Evolutionary conservation across 2,797 vertebrate species (phyloP), one percentile per base, ranked within the genome.

Genomic region (Ptychadena robeensis): DNA sequence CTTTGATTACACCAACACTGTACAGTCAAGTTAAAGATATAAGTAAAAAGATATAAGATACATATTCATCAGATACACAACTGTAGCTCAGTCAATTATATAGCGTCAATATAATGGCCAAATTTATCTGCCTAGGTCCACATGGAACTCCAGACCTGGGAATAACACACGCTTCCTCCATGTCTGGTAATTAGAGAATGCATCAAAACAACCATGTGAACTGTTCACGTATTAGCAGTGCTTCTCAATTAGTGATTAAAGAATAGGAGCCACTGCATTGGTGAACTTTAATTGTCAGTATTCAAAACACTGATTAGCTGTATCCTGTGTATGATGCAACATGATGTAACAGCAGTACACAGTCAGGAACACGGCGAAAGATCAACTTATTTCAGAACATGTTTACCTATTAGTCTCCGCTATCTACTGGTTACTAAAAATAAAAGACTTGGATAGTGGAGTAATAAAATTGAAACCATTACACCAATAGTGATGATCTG

Each of bases 131-230:
- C 18, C 8, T 7, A 66, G 18, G 65, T 79, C 76, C 65, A 68
- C 76, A 69, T 79, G 76, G 64, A 79, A 69, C 76, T 57, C 31
- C 30, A 77, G 74, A 57, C 76, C 53, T 37, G 66, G 76, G 66
- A 69, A 69, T 79, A 79, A 28, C 76, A 67, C 48, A 59, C 18
- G 67, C 67, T 70, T 61, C 48, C 57, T 68, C 14, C 67, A 53
- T 30, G 44, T 70, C 66, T 61, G 9, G 10, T 61, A 80, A 80
- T 80, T 71, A 71, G 34, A 63, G 25, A 4, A 34, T 30, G 28
- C 32, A 70, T 30, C 78, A 80, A 80, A 80, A 80, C 78, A 80
- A 80, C 48, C 71, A 61, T 38, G 30, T 27, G 40, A 31, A 68
- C 48, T 35, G 65, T 57, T 79, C 14, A 53, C 64, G 22, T 76